phyloP scores from a whole-genome alignment of 1,140 invertebrate genomes.

The Pollicipes pollicipes region DNA sequence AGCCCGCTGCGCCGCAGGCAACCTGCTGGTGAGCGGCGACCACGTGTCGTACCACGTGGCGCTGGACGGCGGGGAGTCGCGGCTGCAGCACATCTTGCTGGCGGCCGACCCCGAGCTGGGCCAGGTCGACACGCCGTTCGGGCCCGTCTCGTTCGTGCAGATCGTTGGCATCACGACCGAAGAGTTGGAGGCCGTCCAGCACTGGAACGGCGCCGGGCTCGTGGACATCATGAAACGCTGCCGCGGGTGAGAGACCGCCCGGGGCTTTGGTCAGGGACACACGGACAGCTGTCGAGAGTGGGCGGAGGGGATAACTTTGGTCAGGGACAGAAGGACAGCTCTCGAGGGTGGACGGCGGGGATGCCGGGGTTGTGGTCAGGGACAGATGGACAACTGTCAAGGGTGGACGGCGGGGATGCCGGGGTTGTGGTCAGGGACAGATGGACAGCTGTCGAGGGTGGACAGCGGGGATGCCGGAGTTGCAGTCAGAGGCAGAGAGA shows the following conservation, averaged over 20 bases:
- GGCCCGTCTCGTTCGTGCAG: slow-evolving; percentile 53
- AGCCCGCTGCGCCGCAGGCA: slow-evolving; percentile 33
- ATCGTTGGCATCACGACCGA: slow-evolving; percentile 75
- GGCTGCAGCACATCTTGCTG: slow-evolving; percentile 75
- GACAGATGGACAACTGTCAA: too few relatives aligned
- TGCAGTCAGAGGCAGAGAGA: too few relatives aligned
- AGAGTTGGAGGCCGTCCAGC: slow-evolving; percentile 71
- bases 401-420: too few relatives aligned
- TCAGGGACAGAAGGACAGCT: too few relatives aligned
- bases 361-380: too few relatives aligned
- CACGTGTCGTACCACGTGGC: slow-evolving; percentile 85
- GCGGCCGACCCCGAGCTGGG: slow-evolving; percentile 59
- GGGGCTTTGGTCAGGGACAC: neutral
- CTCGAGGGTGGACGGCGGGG: too few relatives aligned
- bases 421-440: too few relatives aligned
- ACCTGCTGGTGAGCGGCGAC: slow-evolving; percentile 66
- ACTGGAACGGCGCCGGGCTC: slow-evolving; percentile 75
- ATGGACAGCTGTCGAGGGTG: too few relatives aligned
- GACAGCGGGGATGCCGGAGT: too few relatives aligned
- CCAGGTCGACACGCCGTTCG: slow-evolving; percentile 44
- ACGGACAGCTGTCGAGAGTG: too few relatives aligned
- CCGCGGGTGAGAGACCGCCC: slow-evolving; percentile 32
- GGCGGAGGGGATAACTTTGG: too few relatives aligned
- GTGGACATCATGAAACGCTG: slow-evolving; percentile 59
- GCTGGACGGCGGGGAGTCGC: slow-evolving; percentile 37